Evolutionary conservation across 2,113 vertebrate genomes (phyloP).

Genomic region (Chamaetylas fuelleborni): DNA sequence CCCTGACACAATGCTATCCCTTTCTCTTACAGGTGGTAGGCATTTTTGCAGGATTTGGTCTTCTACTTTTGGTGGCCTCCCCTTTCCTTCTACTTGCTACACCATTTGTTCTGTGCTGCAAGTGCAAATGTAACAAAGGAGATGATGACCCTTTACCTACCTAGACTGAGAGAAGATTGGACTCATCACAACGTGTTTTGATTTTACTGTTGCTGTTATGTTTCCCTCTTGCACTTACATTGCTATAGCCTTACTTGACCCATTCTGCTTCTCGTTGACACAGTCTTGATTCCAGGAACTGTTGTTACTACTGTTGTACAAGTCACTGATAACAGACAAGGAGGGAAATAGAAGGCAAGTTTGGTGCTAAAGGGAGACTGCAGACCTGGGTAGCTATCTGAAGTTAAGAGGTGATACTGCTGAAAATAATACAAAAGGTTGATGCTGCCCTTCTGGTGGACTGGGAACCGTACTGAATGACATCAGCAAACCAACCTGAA

Average conservation of each 20-base stretch:
- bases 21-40: constrained; percentile 87
- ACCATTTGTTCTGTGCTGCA: constrained; percentile 96
- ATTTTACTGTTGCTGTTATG: constrained; percentile 6
- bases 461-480: not conserved
- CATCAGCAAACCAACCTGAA: not conserved
- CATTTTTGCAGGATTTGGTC: constrained; percentile 96
- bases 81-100: constrained; percentile 96
- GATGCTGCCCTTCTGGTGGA: not conserved
- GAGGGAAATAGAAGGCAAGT: not conserved
- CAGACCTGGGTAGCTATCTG: not conserved
- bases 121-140: constrained; percentile 97
- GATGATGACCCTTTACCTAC: constrained; percentile 95
- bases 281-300: constrained; percentile 56
- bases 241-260: constrained; percentile 73
- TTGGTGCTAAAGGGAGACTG: not conserved
- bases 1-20: not conserved
- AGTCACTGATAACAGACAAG: not conserved
- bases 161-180: constrained; percentile 64
- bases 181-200: not conserved
- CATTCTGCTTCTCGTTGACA: constrained; percentile 58
- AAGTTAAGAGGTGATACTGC: not conserved
- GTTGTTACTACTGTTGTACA: not conserved
- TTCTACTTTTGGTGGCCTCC: constrained; percentile 93
- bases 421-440: not conserved
- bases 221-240: constrained; percentile 55